Evolutionary conservation across 2,888 invertebrate species (phyloP), one percentile per base, ranked within the genome.

Genomic region (Chloroclystis v-ata): DNA sequence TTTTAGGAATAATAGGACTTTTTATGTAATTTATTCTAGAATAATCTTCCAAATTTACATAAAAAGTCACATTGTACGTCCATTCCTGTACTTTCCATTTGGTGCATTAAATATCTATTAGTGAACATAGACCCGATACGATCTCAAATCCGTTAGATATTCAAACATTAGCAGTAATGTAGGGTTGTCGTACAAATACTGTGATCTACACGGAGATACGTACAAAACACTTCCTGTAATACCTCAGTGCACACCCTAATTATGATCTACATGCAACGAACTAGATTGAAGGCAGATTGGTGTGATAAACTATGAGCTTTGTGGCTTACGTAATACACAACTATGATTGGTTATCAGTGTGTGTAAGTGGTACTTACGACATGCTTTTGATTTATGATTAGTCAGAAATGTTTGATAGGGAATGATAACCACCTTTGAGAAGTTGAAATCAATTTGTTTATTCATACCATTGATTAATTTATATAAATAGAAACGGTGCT

Each of bases 201-300:
- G 70, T 76, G 82, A 72, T 75, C 63, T 63, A 67, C 65, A 58
- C 38, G 59, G 37, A 60, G 83, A 84, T 85, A 84, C 42, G 70
- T 65, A 80, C 82, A 82, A 82, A 82, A 80, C 67, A 70, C 71
- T 84, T 84, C 84, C 85, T 77, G 79, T 65, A 61, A 60, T 56
- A 60, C 63, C 53, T 74, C 69, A 75, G 63, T 69, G 69, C 75
- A 61, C 78, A 75, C 68, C 70, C 69, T 83, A 83, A 86, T 81
- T 82, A 81, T 78, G 75, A 82, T 79, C 75, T 75, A 81, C 77
- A 70, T 65, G 66, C 58, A 58, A 64, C 62, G 59, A 65, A 66
- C n/a, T 10, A 35, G 35, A 35, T 35, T 20, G 35, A 35, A 69
- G 65, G 67, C 67, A 80, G 83, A 83, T 83, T 67, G 72, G 56